These are phyloP conservation scores for Melikaiella ostensackeni DNA, from an alignment of 2,888 invertebrate genomes.

Conservation along the genomic window DNA sequence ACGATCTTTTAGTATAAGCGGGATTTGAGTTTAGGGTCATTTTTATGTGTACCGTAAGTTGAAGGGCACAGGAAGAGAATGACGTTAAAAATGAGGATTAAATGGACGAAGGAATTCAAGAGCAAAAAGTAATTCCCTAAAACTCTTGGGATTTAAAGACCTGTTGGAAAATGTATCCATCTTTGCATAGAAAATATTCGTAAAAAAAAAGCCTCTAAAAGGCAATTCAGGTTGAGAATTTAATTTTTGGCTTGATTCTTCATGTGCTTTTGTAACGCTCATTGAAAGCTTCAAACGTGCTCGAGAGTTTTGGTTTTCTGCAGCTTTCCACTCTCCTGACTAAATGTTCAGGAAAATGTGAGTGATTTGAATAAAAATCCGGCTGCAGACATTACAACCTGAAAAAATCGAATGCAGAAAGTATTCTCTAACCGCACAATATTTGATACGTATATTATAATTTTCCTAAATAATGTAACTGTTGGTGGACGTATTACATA, in stretches of 20 bases:
- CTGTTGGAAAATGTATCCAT: background rate
- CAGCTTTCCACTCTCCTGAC: too few relatives aligned
- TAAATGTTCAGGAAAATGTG: too few relatives aligned
- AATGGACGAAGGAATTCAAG: background rate
- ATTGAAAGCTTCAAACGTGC: background rate
- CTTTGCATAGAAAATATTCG: conserved; percentile 9
- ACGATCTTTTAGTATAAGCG: conserved; percentile 21
- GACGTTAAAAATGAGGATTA: conserved; percentile 7
- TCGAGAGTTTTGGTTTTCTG: background rate
- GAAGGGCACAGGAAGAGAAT: background rate
- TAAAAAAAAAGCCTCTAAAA: conserved; percentile 1
- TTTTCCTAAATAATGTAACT: background rate
- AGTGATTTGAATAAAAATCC: too few relatives aligned
- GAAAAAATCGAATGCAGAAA: too few relatives aligned
- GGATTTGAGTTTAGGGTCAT: conserved; percentile 10
- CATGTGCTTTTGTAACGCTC: background rate
- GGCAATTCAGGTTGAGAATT: conserved; percentile 17
- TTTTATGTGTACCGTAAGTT: background rate
- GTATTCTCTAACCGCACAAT: too few relatives aligned
- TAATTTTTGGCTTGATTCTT: conserved; percentile 4
- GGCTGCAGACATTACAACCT: too few relatives aligned
- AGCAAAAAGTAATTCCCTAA: background rate
- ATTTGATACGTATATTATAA: too few relatives aligned
- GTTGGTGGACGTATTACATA: background rate
- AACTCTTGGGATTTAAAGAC: background rate